Evolutionary conservation across 2,888 invertebrate species (phyloP), one percentile per base, ranked within the genome.

Genomic region (Aspidiotus rigidus): DNA sequence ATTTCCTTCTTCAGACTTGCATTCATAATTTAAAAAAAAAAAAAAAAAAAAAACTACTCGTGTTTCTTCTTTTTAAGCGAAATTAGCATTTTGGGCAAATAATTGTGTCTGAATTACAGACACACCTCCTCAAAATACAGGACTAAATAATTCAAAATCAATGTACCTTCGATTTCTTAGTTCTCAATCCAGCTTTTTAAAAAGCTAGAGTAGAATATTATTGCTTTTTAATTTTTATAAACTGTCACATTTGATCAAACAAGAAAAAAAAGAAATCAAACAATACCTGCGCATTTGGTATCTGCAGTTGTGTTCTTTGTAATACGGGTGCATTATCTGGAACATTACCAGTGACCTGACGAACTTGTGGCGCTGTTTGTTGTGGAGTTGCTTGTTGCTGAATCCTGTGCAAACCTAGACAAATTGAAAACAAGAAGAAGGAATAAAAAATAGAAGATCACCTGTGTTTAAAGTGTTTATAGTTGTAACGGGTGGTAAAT

Each of bases 281-380:
- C 13, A 13, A 28, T 72, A 72, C 72, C 57, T 71, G 72, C 57
- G 70, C 69, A 15, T 70, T 72, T 54, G 72, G 69, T 49, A 72
- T 69, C 57, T 72, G 72, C 41, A 72, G 60, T n/a, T 72, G 72
- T 5, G 67, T 15, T 53, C 60, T 67, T 39, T 17, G 44, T 17
- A 60, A 17, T 7, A 28, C 17, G 2, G 59, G 39, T 3, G 67
- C 15, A 39, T 67, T 67, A 40, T 67, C 67, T 3, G 55, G 10
- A 1, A 57, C 42, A 13, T 9, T 66, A 28, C 17, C 55, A 6
- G 59, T 9, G 10, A 67, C 49, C 44, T 67, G 67, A 1, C 67
- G 59, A n/a, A 67, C 17, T 15, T 59, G 67, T 44, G 67, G 6
- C 1, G 2, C 5, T 28, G 28, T 28, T n/a, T 39, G 49, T 49